A percentile compares a stretch with the other conserved stretches of the same genome.
Evolutionary conservation across 2,888 invertebrate species (phyloP).

Genomic region (Blastobasis lacticolella): DNA sequence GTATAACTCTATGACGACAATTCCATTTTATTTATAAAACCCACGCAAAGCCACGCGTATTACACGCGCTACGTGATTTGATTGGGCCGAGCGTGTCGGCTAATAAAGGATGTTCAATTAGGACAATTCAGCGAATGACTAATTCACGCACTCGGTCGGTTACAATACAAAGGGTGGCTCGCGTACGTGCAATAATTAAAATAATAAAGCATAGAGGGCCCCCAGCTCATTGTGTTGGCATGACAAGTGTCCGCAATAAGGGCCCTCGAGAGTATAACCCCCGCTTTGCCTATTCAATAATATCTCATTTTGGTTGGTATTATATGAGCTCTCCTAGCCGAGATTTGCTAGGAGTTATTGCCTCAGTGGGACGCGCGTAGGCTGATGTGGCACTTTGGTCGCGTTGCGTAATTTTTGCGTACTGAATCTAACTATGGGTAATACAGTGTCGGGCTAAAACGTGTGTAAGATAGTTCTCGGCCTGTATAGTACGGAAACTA

Average conservation of each 20-base stretch:
- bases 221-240: slow-evolving; percentile 57
- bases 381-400: no score
- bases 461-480: no score
- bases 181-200: slow-evolving; percentile 69
- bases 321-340: background rate
- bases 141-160: slow-evolving; percentile 38
- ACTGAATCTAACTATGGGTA: no score
- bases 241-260: slow-evolving; percentile 71
- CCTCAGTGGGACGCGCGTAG: no score
- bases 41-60: no score
- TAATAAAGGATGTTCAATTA: slow-evolving; percentile 49
- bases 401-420: no score
- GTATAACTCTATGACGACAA: no score
- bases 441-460: no score
- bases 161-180: slow-evolving; percentile 58
- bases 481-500: no score
- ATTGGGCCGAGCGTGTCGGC: background rate
- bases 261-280: slow-evolving; percentile 38
- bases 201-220: slow-evolving; percentile 63
- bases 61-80: background rate
- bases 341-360: no score
- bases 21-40: no score
- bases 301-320: background rate
- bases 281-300: background rate
- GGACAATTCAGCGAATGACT: slow-evolving; percentile 40